These are phyloP conservation scores for Protonibea diacanthus DNA, from an alignment of 2,797 vertebrate species.

Conservation along the genomic window DNA sequence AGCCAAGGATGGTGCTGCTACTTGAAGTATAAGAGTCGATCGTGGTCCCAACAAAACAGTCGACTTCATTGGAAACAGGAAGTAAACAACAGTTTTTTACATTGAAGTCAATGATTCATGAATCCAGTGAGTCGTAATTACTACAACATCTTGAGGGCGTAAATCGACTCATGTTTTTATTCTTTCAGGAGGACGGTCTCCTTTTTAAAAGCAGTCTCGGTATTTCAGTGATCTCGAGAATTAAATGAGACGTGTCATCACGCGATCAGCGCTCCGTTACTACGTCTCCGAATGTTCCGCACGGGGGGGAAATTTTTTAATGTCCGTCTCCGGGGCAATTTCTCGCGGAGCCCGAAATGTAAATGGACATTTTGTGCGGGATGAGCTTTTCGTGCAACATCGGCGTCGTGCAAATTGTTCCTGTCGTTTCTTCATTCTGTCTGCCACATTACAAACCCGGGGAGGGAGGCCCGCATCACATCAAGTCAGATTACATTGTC, in stretches of 20 bases:
- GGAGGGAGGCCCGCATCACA: constrained; percentile 30
- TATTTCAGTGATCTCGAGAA: not conserved
- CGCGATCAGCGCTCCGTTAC: not conserved
- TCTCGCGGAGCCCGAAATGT: constrained; percentile 13
- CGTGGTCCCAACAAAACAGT: too few relatives aligned
- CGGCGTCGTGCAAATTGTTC: constrained; percentile 48
- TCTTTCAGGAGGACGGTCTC: not conserved
- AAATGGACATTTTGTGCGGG: constrained; percentile 20
- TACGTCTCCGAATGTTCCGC: not conserved
- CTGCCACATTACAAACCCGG: constrained; percentile 34
- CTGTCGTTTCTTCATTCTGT: constrained; percentile 35
- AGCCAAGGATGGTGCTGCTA: too few relatives aligned
- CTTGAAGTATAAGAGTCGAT: too few relatives aligned
- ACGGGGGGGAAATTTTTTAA: not conserved
- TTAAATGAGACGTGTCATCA: constrained; percentile 12
- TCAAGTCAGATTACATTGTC: constrained; percentile 58
- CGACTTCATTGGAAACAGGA: too few relatives aligned
- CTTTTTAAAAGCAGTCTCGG: not conserved
- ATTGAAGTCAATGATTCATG: too few relatives aligned
- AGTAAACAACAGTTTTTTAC: too few relatives aligned
- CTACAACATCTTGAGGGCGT: not conserved
- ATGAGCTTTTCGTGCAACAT: constrained; percentile 11
- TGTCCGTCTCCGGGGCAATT: not conserved
- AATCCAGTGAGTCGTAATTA: not conserved
- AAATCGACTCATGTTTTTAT: not conserved